Conservation (phyloP, 35 echinoderm and acorn worm genomes). For the Apostichopus parvimensis region DNA sequence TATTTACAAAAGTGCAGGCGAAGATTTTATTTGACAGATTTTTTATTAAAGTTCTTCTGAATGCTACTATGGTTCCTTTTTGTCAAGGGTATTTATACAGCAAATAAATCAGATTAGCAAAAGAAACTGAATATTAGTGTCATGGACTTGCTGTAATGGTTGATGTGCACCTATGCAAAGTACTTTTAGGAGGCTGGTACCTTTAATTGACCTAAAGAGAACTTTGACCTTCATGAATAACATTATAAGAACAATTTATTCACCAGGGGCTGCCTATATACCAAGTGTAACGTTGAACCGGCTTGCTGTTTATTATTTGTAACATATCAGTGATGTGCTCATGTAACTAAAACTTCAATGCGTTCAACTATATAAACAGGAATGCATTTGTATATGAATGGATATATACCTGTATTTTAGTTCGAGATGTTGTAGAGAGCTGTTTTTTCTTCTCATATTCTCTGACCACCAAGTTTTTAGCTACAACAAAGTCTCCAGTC, state of each 20-base stretch:
- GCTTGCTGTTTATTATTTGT: background rate
- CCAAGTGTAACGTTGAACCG: background rate
- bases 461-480: slow-evolving; percentile 8
- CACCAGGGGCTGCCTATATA: background rate
- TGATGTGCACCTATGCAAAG: background rate
- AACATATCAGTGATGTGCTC: background rate
- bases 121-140: background rate
- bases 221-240: background rate
- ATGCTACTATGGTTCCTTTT: too few relatives aligned
- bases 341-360: background rate
- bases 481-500: slow-evolving; percentile 5
- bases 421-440: slow-evolving; percentile 21
- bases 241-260: background rate
- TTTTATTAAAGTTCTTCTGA: too few relatives aligned
- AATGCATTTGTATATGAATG: too few relatives aligned
- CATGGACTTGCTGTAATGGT: background rate
- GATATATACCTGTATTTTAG: background rate
- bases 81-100: too few relatives aligned
- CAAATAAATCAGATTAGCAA: too few relatives aligned
- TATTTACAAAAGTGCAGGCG: too few relatives aligned
- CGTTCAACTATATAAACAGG: too few relatives aligned
- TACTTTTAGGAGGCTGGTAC: background rate
- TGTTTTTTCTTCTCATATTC: slow-evolving; percentile 34
- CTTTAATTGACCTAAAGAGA: background rate
- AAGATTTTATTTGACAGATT: too few relatives aligned